Percentiles rank a stretch among this genome's conserved stretches.
phyloP scores from a whole-genome alignment of 30 jellyfish, hydroid and myxozoan genomes.

The Catostylus mosaicus region DNA sequence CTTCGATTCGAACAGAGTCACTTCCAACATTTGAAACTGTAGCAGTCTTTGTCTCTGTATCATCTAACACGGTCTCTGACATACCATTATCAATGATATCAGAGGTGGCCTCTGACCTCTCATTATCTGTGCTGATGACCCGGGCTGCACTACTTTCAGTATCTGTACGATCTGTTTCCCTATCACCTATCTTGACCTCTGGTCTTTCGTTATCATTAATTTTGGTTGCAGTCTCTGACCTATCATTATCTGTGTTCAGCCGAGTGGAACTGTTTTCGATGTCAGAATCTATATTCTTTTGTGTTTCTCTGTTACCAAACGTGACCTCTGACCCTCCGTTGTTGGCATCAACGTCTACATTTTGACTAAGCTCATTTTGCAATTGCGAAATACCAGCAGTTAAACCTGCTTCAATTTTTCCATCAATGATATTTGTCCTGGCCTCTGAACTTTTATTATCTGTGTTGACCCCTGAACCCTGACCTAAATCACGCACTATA shows the following conservation, averaged over 20 bases:
- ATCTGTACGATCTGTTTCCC: not conserved
- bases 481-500: not conserved
- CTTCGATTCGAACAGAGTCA: not conserved
- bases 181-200: not conserved
- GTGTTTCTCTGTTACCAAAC: no score
- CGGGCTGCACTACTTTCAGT: no score
- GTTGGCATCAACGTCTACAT: no score
- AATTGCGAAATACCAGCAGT: not conserved
- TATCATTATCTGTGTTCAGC: not conserved
- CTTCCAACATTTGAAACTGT: not conserved
- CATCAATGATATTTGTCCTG: not conserved
- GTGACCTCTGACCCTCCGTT: no score
- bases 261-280: no score
- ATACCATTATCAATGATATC: not conserved
- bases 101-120: not conserved
- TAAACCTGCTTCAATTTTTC: not conserved
- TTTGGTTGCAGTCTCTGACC: not conserved
- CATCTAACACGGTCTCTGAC: not conserved
- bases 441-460: not conserved
- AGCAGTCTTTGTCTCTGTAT: not conserved
- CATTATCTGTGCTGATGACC: not conserved
- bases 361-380: not conserved
- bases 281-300: no score
- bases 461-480: not conserved
- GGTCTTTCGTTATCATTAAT: not conserved